Evolutionary conservation across 2,888 invertebrate genomes (phyloP), one percentile per base, ranked within the genome.

Genomic region (Heliconius cydno): DNA sequence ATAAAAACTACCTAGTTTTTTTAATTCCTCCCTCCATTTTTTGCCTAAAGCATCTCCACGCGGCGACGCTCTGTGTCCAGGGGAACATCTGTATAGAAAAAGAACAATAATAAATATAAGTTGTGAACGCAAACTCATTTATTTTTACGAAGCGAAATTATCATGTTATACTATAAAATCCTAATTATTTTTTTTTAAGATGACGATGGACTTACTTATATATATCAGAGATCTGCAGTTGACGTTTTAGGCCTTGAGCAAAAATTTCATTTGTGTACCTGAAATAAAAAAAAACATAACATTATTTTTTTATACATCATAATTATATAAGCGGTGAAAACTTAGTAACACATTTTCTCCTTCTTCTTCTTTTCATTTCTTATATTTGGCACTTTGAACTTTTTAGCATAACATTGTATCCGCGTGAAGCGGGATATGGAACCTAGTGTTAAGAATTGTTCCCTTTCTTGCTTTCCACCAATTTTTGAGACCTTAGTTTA

Each of bases 181-280:
- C 15, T 46, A 12, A 46, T 46, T 34, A n/a, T 34, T 34, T 34
- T 34, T 34, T 34, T 34, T 34, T 34, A 34, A 34, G 7, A 0
- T 34, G 46, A n/a, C 12, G 1, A 72, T 46, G 15, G 5, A 30
- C 46, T 34, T 75, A 93, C 94, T 93, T 92, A 85, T 95, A 95
- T 2, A 94, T 88, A 79, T 94, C 93, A 68, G 94, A 94, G 88
- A 94, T 93, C 82, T 91, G 93, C 60, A 95, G 91, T 82, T 94
- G 93, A 22, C 94, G 94, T 86, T 91, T 93, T 0, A 94, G 86
- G 0, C 94, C 94, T 74, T 93, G 94, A 25, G 84, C 86, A 81
- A 94, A 95, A 6, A 94, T 76, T 0, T 91, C 88, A 3, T 86
- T 84, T 4, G 94, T 94, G 84, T 95, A 95, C 91, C 94, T 95